Percentiles rank a stretch among this genome's conserved stretches.
These are phyloP conservation scores for Stenodera caucasica DNA, from an alignment of 2,888 invertebrate species.

Conservation along the genomic window DNA sequence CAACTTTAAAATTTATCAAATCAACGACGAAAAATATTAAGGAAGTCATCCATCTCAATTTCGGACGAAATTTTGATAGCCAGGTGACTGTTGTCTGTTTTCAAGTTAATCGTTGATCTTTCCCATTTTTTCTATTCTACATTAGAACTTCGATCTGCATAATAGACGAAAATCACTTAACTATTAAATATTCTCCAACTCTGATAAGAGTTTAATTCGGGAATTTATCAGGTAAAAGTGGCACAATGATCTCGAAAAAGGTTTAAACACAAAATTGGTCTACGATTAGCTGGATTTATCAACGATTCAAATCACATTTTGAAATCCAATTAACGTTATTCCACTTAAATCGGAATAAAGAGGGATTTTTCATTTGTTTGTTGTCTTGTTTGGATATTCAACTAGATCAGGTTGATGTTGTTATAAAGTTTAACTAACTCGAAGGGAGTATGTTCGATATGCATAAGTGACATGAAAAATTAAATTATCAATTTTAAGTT, in stretches of 20 bases:
- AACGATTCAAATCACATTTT: not conserved
- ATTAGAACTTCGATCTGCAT: not conserved
- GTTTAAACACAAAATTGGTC: too few relatives aligned
- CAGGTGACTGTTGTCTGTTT: conserved; percentile 1
- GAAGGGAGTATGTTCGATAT: not conserved
- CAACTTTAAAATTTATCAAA: conserved; percentile 1
- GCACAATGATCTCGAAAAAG: not conserved
- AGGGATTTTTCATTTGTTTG: too few relatives aligned
- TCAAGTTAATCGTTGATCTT: not conserved
- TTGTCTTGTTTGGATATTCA: too few relatives aligned
- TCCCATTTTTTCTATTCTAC: too few relatives aligned
- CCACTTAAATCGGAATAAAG: not conserved
- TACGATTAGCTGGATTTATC: not conserved
- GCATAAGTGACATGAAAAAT: not conserved
- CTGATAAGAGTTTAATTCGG: not conserved
- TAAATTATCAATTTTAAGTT: not conserved
- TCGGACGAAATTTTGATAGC: not conserved
- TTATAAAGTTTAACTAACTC: not conserved
- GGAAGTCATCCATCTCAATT: conserved; percentile 6
- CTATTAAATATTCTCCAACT: not conserved
- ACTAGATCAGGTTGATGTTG: too few relatives aligned
- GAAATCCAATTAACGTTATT: not conserved
- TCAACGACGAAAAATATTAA: not conserved
- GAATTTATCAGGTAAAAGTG: not conserved
- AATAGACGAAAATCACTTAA: not conserved